Percentiles rank a stretch among this genome's conserved stretches.
Conservation (phyloP, 1,140 invertebrate genomes). For the Zaprionus capensis region DNA sequence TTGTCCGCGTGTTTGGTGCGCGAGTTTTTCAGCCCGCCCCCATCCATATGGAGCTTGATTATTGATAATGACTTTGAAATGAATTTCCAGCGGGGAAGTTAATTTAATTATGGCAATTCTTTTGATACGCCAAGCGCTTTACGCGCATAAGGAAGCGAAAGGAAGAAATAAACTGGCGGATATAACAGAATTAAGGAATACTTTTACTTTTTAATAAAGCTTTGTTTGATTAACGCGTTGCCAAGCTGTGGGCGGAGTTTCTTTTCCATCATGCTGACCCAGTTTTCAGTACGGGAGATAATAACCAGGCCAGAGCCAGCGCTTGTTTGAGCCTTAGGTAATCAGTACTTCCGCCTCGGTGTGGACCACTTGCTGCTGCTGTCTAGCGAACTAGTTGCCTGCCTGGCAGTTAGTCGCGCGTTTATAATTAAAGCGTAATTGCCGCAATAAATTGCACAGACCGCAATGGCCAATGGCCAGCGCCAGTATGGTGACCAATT, state of each 20-base stretch:
- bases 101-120: slow-evolving; percentile 78
- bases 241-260: background rate
- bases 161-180: slow-evolving; percentile 1
- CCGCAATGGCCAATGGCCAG: slow-evolving; percentile 65
- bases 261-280: background rate
- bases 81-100: slow-evolving; percentile 73
- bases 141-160: background rate
- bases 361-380: slow-evolving; percentile 44
- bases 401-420: slow-evolving; percentile 65
- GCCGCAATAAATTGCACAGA: slow-evolving; percentile 78
- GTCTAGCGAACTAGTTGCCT: background rate
- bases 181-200: slow-evolving; percentile 17
- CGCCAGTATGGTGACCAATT: slow-evolving; percentile 24
- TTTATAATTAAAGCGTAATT: slow-evolving; percentile 82
- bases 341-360: background rate
- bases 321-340: background rate
- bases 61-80: slow-evolving; percentile 81
- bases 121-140: slow-evolving; percentile 35
- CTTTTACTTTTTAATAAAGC: slow-evolving; percentile 25
- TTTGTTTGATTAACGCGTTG: slow-evolving; percentile 22
- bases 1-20: slow-evolving; percentile 12
- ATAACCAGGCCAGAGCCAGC: background rate
- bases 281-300: background rate
- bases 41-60: slow-evolving; percentile 51
- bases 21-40: slow-evolving; percentile 18